Percentiles rank a stretch among this genome's conserved stretches.
Conservation (phyloP, 2,113 vertebrate genomes). For the Dromas ardeola region DNA sequence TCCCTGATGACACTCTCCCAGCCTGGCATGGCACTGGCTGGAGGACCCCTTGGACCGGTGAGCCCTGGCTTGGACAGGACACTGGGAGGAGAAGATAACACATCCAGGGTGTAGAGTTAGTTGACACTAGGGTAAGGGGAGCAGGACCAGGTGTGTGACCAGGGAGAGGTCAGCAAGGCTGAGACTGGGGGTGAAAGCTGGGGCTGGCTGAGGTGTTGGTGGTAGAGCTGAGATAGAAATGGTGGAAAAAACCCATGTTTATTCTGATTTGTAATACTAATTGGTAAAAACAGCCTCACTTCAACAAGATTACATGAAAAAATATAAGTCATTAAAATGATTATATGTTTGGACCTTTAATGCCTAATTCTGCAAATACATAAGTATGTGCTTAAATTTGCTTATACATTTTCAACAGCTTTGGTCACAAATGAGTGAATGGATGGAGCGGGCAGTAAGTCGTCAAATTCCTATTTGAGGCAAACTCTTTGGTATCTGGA, state of each 20-base stretch:
- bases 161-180: not conserved
- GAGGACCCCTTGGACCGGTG: rapidly evolving
- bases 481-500: not conserved
- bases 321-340: not conserved
- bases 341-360: not conserved
- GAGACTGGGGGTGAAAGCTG: not conserved
- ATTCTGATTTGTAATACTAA: not conserved
- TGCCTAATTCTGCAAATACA: not conserved
- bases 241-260: not conserved
- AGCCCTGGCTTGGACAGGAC: not conserved
- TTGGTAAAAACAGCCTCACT: not conserved
- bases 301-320: not conserved
- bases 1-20: not conserved
- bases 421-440: not conserved
- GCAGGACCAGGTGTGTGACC: not conserved
- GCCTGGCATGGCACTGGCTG: not conserved
- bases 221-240: not conserved
- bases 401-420: not conserved
- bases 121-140: not conserved
- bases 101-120: not conserved
- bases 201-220: not conserved
- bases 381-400: not conserved
- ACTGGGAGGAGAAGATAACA: not conserved
- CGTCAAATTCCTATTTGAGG: not conserved
- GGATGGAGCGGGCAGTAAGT: not conserved